Percentiles rank a stretch among this genome's conserved stretches.
phyloP scores from a whole-genome alignment of 2,113 vertebrate genomes.

The Aix galericulata region DNA sequence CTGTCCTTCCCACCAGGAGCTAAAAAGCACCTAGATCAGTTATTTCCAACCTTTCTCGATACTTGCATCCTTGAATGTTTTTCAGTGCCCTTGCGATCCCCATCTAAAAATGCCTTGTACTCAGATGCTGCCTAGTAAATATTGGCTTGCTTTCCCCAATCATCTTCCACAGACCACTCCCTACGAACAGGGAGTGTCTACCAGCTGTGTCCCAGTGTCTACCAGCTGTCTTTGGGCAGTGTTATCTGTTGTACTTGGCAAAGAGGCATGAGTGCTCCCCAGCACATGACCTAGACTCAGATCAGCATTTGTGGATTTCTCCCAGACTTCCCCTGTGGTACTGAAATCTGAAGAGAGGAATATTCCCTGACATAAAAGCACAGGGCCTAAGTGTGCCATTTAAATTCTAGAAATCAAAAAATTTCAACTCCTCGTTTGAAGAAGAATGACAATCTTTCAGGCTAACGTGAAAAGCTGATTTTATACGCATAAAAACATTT shows the following conservation, averaged over 20 bases:
- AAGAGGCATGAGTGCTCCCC: neutral
- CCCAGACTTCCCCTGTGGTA: neutral
- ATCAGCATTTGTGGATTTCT: conserved; percentile 13
- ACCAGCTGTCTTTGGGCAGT: conserved; percentile 17
- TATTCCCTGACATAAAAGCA: neutral
- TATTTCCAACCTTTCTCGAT: neutral
- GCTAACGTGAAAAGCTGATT: neutral
- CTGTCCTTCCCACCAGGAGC: neutral
- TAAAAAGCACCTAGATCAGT: neutral
- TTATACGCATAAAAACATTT: conserved; percentile 15
- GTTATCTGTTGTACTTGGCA: neutral
- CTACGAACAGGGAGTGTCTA: neutral
- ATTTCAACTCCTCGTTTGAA: neutral
- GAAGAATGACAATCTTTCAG: neutral
- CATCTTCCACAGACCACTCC: neutral
- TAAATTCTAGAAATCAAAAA: neutral
- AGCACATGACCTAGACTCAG: neutral
- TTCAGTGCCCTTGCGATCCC: neutral
- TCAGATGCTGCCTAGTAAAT: neutral
- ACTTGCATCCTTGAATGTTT: neutral
- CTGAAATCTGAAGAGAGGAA: neutral
- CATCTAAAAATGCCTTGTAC: neutral
- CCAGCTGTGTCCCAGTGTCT: neutral
- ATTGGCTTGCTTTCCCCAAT: neutral
- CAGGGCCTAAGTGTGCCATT: neutral